Evolutionary conservation across 2,797 vertebrate genomes (phyloP), one percentile per base, ranked within the genome.

Genomic region (Muscicapa striata): DNA sequence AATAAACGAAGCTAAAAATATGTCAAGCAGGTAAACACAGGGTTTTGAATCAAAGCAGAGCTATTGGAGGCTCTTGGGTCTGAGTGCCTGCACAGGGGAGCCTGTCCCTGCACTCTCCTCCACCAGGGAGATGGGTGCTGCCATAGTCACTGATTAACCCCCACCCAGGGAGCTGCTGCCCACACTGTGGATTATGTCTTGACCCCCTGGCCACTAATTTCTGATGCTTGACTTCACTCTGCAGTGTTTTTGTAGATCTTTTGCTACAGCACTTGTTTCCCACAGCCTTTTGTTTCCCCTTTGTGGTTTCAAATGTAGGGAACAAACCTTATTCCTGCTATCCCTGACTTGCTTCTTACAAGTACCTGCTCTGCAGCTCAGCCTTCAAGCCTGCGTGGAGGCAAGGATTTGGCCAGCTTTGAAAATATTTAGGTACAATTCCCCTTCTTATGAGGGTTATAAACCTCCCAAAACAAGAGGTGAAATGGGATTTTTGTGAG

Each of bases 201-300:
- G 22, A 38, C 87, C 76, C 66, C 63, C 89, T 27, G 23, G 51
- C 76, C 58, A 38, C 68, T 87, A 55, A 68, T 84, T 93, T 92
- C 84, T 92, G 85, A 94, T 52, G 85, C 87, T 83, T 92, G 84
- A 76, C 74, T 94, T 94, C 91, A 93, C 84, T 81, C 43, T 48
- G 36, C 9, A 2, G 22, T 51, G 45, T 40, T 91, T 92, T 69
- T 67, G 78, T 34, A 84, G 69, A 55, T 11, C 36, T 95, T 94
- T 68, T 77, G 57, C 74, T 23, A 27, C 15, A 67, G n/a, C 1
- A 2, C 10, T 75, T 2, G 1, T 52, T 95, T 89, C 41, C 79
- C 43, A 66, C 48, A 86, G 62, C 11, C 48, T 72, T 79, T 82
- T 81, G 12, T 34, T 51, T 45, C 11, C 10, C 22, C 30, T 59